These are phyloP conservation scores for Megalurothrips usitatus DNA, from an alignment of 2,888 invertebrate species.

Conservation along the genomic window DNA sequence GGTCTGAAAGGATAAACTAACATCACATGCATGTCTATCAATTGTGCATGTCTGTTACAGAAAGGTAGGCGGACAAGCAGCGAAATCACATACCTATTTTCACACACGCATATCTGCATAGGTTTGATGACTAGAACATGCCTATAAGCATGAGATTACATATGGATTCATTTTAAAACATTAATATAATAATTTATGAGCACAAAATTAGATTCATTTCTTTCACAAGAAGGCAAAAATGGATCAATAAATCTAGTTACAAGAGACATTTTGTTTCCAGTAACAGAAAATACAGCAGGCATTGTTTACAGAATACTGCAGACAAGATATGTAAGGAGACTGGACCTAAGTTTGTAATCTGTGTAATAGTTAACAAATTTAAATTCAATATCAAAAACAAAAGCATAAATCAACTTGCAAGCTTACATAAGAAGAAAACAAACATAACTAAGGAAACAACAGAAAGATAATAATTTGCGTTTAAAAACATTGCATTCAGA, in stretches of 20 bases:
- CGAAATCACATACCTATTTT: background rate
- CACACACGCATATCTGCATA: background rate
- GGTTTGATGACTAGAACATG: background rate
- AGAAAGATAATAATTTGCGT: background rate
- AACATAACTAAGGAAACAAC: background rate
- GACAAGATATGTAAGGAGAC: background rate
- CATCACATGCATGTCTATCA: too few relatives aligned
- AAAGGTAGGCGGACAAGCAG: background rate
- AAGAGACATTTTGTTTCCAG: background rate
- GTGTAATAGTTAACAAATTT: background rate
- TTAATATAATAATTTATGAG: background rate
- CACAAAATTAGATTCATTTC: background rate
- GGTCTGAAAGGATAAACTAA: too few relatives aligned
- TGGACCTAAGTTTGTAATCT: background rate
- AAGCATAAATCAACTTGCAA: background rate
- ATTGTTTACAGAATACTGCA: background rate
- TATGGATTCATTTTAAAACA: background rate
- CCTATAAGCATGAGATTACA: background rate
- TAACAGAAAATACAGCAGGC: background rate
- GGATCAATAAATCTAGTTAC: background rate
- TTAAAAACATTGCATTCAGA: background rate
- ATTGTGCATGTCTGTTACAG: too few relatives aligned
- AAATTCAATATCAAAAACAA: background rate
- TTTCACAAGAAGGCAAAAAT: background rate
- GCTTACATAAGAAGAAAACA: background rate